Evolutionary conservation across 1,140 invertebrate species (phyloP).

Genomic region (Palaemon carinicauda): DNA sequence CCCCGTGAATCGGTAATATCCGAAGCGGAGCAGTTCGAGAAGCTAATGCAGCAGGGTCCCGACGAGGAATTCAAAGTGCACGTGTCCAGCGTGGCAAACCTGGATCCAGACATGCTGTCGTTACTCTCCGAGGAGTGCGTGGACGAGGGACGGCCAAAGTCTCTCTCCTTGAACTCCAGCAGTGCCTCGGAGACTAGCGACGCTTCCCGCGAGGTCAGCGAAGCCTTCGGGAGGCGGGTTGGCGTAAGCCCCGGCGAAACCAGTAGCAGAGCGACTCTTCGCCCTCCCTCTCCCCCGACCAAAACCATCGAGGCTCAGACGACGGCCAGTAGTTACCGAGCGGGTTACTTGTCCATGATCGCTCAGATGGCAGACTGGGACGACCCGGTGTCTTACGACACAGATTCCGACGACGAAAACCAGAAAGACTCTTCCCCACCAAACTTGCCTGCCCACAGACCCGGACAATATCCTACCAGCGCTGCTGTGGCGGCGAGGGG

Average conservation of each 20-base stretch:
- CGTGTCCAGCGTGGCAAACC: neutral
- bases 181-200: too few species aligned
- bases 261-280: neutral
- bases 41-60: neutral
- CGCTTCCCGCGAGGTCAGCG: too few species aligned
- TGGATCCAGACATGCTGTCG: neutral
- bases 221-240: too few species aligned
- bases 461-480: neutral
- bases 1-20: too few species aligned
- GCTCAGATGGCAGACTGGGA: slow-evolving; percentile 10
- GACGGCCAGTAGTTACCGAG: slow-evolving; percentile 22
- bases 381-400: neutral
- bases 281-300: neutral
- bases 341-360: slow-evolving; percentile 34
- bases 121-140: neutral
- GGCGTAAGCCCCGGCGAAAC: too few species aligned
- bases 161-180: too few species aligned
- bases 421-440: neutral
- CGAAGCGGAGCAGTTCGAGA: neutral
- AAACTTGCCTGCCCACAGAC: neutral
- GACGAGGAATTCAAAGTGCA: slow-evolving; percentile 1
- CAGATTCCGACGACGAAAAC: neutral
- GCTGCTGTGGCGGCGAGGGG: neutral
- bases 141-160: too few species aligned
- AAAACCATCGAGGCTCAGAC: neutral